Conservation (phyloP, 2,888 invertebrate genomes). For the Sarcophaga carnaria region DNA sequence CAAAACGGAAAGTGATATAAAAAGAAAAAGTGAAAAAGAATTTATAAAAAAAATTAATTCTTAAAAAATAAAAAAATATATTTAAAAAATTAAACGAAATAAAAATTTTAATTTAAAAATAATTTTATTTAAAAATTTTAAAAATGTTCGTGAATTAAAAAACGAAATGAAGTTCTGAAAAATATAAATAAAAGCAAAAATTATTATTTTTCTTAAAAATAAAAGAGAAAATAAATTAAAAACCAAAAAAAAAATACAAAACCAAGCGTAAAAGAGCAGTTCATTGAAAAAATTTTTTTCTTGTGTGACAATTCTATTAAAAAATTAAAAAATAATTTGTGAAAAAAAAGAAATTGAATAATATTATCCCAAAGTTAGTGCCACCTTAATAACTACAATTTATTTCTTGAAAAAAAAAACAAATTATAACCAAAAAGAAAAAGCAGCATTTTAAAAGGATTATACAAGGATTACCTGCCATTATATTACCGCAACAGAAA, state of each 20-base stretch:
- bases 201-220: not conserved
- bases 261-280: not conserved
- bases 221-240: not conserved
- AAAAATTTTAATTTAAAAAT: not conserved
- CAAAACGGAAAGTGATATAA: conserved; percentile 13
- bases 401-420: not conserved
- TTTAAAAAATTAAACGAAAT: not conserved
- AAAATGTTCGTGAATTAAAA: no score
- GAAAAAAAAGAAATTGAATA: not conserved
- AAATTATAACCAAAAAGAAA: not conserved
- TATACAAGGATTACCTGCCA: conserved; percentile 8
- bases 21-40: not conserved
- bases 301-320: not conserved
- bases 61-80: conserved; percentile 13
- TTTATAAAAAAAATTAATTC: not conserved
- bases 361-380: not conserved
- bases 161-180: not conserved
- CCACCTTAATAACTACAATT: not conserved
- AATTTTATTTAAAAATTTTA: not conserved
- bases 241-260: not conserved
- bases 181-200: not conserved
- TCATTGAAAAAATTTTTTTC: not conserved
- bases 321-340: not conserved
- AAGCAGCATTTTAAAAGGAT: not conserved
- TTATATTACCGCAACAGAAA: not conserved